Evolutionary conservation across 2,888 invertebrate species (phyloP).

Genomic region (Eudasyphora cyanicolor): DNA sequence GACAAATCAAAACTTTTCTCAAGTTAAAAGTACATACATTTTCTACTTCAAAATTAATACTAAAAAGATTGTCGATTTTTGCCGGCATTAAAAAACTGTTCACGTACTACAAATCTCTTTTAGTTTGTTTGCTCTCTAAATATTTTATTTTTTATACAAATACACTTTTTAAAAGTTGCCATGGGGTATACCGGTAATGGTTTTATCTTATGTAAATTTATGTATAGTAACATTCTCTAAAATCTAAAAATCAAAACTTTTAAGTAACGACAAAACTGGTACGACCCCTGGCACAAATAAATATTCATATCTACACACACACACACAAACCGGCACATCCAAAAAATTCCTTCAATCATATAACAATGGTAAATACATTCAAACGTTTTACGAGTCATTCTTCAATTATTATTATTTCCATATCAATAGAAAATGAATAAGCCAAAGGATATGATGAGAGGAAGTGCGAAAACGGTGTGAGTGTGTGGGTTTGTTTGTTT

Average conservation of each 20-base stretch:
- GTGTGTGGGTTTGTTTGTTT: constrained; percentile 16
- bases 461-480: background rate
- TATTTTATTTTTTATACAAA: too few relatives aligned
- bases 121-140: too few relatives aligned
- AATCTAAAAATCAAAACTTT: constrained; percentile 12
- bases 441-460: background rate
- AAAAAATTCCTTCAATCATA: background rate
- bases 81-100: too few relatives aligned
- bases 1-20: too few relatives aligned
- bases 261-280: background rate
- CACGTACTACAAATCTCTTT: too few relatives aligned
- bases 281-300: background rate
- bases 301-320: background rate
- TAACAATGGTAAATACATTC: background rate
- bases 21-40: too few relatives aligned
- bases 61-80: too few relatives aligned
- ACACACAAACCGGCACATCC: background rate
- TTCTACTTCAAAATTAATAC: too few relatives aligned
- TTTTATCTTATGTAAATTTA: too few relatives aligned
- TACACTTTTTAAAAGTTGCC: too few relatives aligned
- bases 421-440: constrained; percentile 18
- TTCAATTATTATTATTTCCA: constrained; percentile 24
- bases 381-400: constrained; percentile 3
- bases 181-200: too few relatives aligned
- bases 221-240: background rate